Evolutionary conservation across 2,888 invertebrate genomes (phyloP).

Genomic region (Phyto melanocephala): DNA sequence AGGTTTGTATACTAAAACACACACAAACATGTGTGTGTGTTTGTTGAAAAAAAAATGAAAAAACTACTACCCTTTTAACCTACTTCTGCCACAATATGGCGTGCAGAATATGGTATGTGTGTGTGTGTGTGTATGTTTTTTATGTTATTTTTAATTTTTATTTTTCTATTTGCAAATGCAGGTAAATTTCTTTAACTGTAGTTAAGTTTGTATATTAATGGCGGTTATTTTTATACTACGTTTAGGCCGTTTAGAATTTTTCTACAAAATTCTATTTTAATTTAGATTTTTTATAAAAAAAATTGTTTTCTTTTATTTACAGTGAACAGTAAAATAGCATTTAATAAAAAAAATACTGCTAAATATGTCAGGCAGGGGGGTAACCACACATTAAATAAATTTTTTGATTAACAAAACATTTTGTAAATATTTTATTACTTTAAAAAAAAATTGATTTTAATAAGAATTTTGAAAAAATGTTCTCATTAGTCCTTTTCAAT

Average conservation of each 20-base stretch:
- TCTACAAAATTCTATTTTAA: conserved; percentile 33
- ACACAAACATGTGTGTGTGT: background rate
- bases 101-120: conserved; percentile 23
- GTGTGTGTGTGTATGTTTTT: background rate
- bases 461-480: too few relatives aligned
- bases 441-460: too few relatives aligned
- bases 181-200: background rate
- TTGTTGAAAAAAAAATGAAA: background rate
- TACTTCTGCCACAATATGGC: conserved; percentile 57
- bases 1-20: background rate
- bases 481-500: too few relatives aligned
- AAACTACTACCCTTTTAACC: conserved; percentile 61
- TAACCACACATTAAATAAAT: too few relatives aligned
- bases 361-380: background rate
- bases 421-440: too few relatives aligned
- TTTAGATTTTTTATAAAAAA: background rate
- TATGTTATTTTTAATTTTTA: conserved; percentile 7
- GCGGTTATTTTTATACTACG: conserved; percentile 32
- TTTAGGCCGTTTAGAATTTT: conserved; percentile 34
- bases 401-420: too few relatives aligned
- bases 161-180: background rate
- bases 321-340: conserved; percentile 20
- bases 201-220: conserved; percentile 37
- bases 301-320: too few relatives aligned
- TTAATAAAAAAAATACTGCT: conserved; percentile 4